phyloP scores from a whole-genome alignment of 1,140 invertebrate genomes.

The Tachypleus tridentatus region DNA sequence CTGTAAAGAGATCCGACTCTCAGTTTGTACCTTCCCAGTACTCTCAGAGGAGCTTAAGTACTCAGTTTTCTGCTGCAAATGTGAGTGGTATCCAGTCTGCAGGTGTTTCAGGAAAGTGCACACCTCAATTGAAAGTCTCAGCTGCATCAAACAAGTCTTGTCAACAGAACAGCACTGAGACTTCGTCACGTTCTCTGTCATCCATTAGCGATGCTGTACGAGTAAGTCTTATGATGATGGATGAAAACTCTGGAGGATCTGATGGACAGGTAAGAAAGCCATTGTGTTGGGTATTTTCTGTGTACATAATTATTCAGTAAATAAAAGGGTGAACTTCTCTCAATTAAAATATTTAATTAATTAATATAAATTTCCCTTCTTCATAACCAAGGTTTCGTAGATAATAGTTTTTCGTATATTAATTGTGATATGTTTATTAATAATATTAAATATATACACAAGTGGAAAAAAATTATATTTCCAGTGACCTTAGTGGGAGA shows the following conservation, averaged over 20 bases:
- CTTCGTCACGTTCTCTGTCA: constrained; percentile 13
- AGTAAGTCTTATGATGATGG: constrained; percentile 20
- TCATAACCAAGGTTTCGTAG: no score
- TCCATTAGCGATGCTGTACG: constrained; percentile 20
- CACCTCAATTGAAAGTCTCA: background rate
- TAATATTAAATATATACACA: no score
- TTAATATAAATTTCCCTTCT: no score
- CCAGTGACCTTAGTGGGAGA: no score
- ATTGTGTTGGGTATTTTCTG: no score
- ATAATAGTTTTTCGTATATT: no score
- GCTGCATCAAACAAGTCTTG: background rate
- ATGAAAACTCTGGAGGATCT: constrained; percentile 15
- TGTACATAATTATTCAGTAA: no score
- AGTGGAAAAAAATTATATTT: no score
- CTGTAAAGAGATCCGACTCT: background rate
- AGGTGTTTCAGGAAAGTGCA: background rate
- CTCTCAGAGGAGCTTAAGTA: background rate
- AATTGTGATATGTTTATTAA: no score
- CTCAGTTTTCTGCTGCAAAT: background rate
- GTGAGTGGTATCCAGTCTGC: background rate
- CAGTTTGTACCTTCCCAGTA: background rate
- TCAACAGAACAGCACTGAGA: constrained; percentile 9
- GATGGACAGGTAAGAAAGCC: constrained; percentile 12
- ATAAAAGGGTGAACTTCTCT: no score
- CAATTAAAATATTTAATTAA: no score